Percentiles rank a stretch among this genome's conserved stretches.
Evolutionary conservation across 2,113 vertebrate species (phyloP).

Genomic region (Cisticola juncidis): DNA sequence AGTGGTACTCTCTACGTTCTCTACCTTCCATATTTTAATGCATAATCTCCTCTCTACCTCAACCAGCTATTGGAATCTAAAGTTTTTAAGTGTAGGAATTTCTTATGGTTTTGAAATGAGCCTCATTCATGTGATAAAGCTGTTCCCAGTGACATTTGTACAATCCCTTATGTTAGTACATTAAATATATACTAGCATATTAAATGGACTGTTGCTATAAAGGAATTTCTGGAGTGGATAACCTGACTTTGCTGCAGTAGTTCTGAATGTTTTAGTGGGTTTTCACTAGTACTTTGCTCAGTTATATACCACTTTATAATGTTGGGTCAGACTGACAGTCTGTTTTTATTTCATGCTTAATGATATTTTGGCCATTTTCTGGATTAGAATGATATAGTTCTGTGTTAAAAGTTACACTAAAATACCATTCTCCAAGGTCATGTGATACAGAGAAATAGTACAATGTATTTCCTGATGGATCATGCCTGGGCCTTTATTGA

Average conservation of each 20-base stretch:
- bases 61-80: not conserved
- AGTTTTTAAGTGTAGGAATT: not conserved
- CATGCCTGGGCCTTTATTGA: conserved; percentile 25
- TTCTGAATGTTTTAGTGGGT: not conserved
- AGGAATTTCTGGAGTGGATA: not conserved
- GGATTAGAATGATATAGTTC: not conserved
- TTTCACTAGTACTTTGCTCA: not conserved
- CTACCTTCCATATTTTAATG: not conserved
- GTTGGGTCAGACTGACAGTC: not conserved
- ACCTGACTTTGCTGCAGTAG: not conserved
- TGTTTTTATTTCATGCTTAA: not conserved
- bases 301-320: not conserved
- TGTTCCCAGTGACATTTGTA: not conserved
- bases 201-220: not conserved
- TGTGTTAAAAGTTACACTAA: not conserved
- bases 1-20: not conserved
- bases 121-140: not conserved
- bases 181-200: not conserved
- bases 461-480: not conserved
- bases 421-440: not conserved
- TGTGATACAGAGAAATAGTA: not conserved
- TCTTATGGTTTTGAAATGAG: rapidly evolving
- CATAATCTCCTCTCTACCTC: not conserved
- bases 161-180: not conserved
- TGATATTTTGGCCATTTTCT: not conserved